Evolutionary conservation across 2,888 invertebrate genomes (phyloP), one percentile per base, ranked within the genome.

Genomic region (Brachyopa scutellaris): DNA sequence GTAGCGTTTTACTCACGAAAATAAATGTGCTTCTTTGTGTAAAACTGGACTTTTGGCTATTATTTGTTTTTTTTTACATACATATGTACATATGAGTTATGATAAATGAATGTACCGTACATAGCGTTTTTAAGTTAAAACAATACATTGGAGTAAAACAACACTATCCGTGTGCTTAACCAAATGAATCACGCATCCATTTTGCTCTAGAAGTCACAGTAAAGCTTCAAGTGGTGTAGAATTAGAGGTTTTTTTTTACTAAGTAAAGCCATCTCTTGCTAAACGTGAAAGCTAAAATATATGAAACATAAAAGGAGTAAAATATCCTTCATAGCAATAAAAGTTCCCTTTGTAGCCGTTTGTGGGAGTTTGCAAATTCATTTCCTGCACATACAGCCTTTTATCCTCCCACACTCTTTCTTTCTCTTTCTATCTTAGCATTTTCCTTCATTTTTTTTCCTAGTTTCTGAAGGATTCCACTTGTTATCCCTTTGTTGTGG

Each of bases 401-500:
- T 70, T 59, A 2, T 23, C n/a, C 31, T 21, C 5, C 45, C 6
- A 0, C 33, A 7, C 11, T n/a, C 17, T 0, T 21, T 7, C 40
- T 6, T 19, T 26, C n/a, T 29, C 23, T 19, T 26, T 8, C 55
- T 11, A 11, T 13, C 23, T 19, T 9, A 31, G 13, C 33, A 74
- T 47, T 40, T 53, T 67, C 66, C 36, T 38, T 31, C 61, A 29
- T 51, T 42, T 72, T 42, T 73, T 66, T 62, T 76, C 66, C 47
- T 82, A 82, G 80, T 82, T 82, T 82, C 36, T 82, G 49, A 82
- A 82, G 77, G 70, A 82, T 77, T 82, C 70, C 82, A 82, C 82
- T 82, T 82, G 82, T 82, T 77, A 77, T 82, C 77, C 82, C 77
- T 82, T 82, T 82, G 82, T 82, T 77, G 82, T 77, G 82, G 82